Base-by-base conservation (phyloP, 2,113 vertebrate species). In the Carassius gibelio region DNA sequence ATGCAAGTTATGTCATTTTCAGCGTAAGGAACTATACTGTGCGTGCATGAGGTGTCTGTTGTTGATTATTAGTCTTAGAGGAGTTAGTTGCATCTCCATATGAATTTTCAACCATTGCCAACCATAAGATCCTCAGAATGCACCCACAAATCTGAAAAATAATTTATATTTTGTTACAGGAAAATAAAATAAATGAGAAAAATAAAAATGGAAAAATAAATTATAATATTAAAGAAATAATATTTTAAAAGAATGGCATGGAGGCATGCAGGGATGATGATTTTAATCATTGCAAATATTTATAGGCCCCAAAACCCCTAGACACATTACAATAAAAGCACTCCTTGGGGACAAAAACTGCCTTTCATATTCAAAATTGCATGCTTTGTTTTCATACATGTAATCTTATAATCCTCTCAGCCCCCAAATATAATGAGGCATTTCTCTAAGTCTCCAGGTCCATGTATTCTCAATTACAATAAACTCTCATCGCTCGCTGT, bases 361-460 rank as follows among this genome's bases (percentile, higher is more conserved):
- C 21, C 38, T 71, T 83, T 82, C 42, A 72, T 79, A 75, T 78
- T 82, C 36, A 71, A 61, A 78, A 66, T 75, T n/a, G 50, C 26
- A 38, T 68, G 59, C 50, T 52, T 26, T 52, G 30, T 38, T 30
- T 55, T 69, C 36, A 66, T 74, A 59, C 42, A 59, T 88, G 66
- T 84, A 88, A 88, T 84, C 86, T 75, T 59, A 75, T 86, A 80
- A 89, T 83, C 85, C 85, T 84, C 82, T 66, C 85, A 80, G 72
- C 2, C 69, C 72, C 38, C 61, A 66, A 81, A 71, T 61, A 87
- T 83, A 80, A 83, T 55, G n/a, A 74, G 42, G 61, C 79, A 74
- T 87, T 84, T 83, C 59, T 76, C 42, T 38, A 15, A 71, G 83
- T 81, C 36, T 52, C 23, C 38, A 59, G 30, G 42, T 26, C 64